These are phyloP conservation scores for Scomber japonicus DNA, from an alignment of 2,113 vertebrate species.

Conservation along the genomic window DNA sequence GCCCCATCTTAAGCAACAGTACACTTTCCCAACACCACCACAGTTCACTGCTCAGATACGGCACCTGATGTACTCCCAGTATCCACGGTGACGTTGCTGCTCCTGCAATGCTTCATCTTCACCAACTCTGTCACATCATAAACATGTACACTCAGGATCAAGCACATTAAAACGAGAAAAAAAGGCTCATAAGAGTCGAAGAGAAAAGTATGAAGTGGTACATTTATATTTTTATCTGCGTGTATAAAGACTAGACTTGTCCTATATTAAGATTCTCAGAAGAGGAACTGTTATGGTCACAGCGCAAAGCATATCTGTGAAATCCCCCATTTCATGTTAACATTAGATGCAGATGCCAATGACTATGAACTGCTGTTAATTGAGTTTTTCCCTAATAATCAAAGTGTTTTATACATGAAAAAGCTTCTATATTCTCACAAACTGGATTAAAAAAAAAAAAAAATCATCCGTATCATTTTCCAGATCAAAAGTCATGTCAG, in stretches of 20 bases:
- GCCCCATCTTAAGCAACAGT: not conserved
- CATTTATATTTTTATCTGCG: not conserved
- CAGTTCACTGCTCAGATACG: slow-evolving; percentile 22
- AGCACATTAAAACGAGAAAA: not conserved
- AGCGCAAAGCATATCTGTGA: not conserved
- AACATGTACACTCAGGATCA: slow-evolving; percentile 22
- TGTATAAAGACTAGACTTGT: not conserved
- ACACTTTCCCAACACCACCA: slow-evolving; percentile 39
- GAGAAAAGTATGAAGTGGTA: not conserved
- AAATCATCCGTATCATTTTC: not conserved
- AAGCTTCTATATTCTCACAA: not conserved
- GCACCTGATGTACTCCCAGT: slow-evolving; percentile 58
- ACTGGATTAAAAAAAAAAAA: not conserved
- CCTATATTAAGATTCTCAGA: not conserved
- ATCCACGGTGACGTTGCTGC: not conserved
- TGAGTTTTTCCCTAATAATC: not conserved
- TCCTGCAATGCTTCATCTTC: not conserved
- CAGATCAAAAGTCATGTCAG: not conserved
- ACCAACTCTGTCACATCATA: slow-evolving; percentile 48
- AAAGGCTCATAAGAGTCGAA: not conserved
- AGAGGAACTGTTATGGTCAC: not conserved
- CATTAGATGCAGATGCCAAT: not conserved
- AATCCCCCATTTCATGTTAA: not conserved
- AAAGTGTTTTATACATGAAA: not conserved
- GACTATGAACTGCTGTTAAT: too few species aligned